Base-by-base conservation (phyloP, 2,113 vertebrate genomes). In the Pipa parva region DNA sequence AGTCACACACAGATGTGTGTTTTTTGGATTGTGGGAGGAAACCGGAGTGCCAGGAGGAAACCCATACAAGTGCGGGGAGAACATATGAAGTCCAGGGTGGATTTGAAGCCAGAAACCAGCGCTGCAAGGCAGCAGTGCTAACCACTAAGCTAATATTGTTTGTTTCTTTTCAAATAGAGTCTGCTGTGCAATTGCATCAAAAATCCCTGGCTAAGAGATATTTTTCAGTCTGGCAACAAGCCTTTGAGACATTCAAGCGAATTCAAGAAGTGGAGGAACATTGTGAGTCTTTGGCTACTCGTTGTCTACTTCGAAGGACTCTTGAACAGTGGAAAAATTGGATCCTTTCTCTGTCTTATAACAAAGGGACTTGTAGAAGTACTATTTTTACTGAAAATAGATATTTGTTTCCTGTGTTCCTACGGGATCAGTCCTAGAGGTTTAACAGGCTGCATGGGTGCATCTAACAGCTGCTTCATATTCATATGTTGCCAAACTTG, bases 251-350 rank as follows among this genome's bases (percentile, higher is more conserved):
- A 71, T 88, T 71, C 62, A 73, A 69, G 70, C 75, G 52, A 13
- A 31, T 88, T 55, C 74, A 20, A 0, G 69, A 74, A 7, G 71
- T 70, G 22, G 71, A 54, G 15, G 73, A 81, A 33, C 71, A 37
- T 21, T 63, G 84, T 31, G 73, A 60, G 8, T 71, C 56, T 5
- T 74, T 90, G 63, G 86, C 84, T 63, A 26, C 29, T 21, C 83
- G 54, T 72, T 74, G 73, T 67, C 73, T 46, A 1, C 75, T 90
- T 21, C 21, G 75, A 27, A 81, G 81, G 72, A 78, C 33, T 7
- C 83, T 96, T 46, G 46, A 36, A 1, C 78, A 1, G 64, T 95
- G 93, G 94, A 92, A 69, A 73, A 75, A 77, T 31, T 93, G 93
- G 97, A 98, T 99, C 95, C 88, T 76, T 63, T 21, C 25, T 72